Conservation (phyloP, 2,797 vertebrate species). For the Hirundo rustica region DNA sequence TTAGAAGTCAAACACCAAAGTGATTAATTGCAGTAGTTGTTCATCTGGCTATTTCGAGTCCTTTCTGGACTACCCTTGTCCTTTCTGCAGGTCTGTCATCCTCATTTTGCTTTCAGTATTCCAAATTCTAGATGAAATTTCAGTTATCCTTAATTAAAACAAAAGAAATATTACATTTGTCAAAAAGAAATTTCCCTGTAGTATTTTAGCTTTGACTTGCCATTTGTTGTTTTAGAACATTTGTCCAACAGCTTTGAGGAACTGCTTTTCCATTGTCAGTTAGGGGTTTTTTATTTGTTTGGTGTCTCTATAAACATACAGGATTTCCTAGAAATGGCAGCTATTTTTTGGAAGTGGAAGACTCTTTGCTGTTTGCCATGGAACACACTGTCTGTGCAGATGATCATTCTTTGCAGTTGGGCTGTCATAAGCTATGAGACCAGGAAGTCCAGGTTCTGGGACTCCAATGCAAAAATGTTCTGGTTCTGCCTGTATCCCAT, state of each 20-base stretch:
- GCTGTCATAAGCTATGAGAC: rapidly evolving
- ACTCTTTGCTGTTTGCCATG: not conserved
- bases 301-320: not conserved
- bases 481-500: not conserved
- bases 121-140: not conserved
- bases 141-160: not conserved
- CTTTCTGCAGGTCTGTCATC: not conserved
- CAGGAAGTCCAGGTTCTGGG: not conserved
- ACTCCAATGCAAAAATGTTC: not conserved
- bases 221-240: not conserved
- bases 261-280: not conserved
- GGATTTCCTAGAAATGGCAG: not conserved
- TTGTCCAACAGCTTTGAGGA: not conserved
- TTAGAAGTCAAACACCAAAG: not conserved
- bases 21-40: not conserved
- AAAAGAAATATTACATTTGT: not conserved
- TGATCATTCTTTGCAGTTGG: not conserved
- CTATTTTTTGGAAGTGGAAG: not conserved
- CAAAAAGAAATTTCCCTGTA: not conserved
- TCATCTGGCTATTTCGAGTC: not conserved
- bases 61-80: not conserved
- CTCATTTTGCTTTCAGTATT: not conserved
- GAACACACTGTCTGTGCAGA: not conserved
- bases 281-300: not conserved
- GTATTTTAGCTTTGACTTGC: not conserved